A percentile compares a stretch with the other conserved stretches of the same genome.
phyloP scores from a whole-genome alignment of 1,140 invertebrate genomes.

The Formica exsecta region DNA sequence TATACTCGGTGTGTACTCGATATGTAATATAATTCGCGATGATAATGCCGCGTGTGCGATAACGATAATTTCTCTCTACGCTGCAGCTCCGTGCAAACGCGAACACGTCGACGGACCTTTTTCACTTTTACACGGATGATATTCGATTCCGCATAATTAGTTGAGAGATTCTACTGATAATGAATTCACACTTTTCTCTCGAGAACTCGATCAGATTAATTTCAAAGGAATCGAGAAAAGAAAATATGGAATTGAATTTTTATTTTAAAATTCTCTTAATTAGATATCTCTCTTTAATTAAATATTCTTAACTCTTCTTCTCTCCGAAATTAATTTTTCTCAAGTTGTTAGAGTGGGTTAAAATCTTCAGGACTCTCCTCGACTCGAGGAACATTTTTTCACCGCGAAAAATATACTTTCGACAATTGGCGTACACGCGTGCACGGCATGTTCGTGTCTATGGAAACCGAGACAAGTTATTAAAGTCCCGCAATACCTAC shows the following conservation, averaged over 20 bases:
- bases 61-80: constrained; percentile 67
- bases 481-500: background rate
- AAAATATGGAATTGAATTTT: constrained; percentile 4
- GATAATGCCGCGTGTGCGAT: constrained; percentile 50
- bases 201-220: background rate
- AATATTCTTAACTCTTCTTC: background rate
- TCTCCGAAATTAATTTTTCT: background rate
- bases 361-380: background rate
- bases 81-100: constrained; percentile 43
- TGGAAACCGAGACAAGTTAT: constrained; percentile 31
- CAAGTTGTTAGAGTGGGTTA: background rate
- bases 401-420: background rate
- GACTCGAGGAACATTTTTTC: background rate
- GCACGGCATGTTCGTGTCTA: background rate
- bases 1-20: constrained; percentile 62
- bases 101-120: constrained; percentile 33
- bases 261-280: background rate
- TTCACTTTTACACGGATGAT: background rate
- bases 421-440: background rate
- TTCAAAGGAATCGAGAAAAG: background rate
- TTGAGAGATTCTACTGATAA: background rate
- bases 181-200: background rate
- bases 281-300: constrained; percentile 9
- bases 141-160: background rate
- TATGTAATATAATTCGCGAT: constrained; percentile 60